Evolutionary conservation across 2,797 vertebrate genomes (phyloP).

Genomic region (Numenius phaeopus): DNA sequence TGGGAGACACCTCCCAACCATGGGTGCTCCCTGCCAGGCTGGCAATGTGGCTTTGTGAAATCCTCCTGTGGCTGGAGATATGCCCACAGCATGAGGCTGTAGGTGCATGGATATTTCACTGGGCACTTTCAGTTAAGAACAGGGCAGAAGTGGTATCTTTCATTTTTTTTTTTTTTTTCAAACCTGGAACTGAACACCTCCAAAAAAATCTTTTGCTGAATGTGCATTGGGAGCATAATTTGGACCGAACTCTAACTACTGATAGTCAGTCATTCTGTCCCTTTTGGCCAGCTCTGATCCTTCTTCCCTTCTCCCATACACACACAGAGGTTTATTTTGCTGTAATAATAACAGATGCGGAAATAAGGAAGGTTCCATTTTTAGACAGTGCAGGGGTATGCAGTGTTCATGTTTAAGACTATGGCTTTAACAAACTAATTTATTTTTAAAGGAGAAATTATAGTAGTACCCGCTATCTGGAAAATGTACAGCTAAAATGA

Average conservation of each 20-base stretch:
- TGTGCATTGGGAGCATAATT: background rate
- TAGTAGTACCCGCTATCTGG: background rate
- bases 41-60: background rate
- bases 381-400: background rate
- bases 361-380: background rate
- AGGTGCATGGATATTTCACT: rapidly evolving
- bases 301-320: background rate
- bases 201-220: background rate
- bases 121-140: background rate
- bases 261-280: background rate
- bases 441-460: background rate
- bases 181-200: background rate
- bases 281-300: background rate
- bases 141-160: background rate
- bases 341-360: background rate
- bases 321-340: background rate
- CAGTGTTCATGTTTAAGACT: background rate
- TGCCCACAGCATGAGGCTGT: background rate
- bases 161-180: background rate
- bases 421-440: background rate
- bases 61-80: background rate
- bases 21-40: background rate
- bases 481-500: background rate
- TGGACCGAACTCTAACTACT: background rate
- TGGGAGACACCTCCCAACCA: background rate